Base-by-base conservation (phyloP, 2,888 invertebrate genomes). In the Oligia latruncula region DNA sequence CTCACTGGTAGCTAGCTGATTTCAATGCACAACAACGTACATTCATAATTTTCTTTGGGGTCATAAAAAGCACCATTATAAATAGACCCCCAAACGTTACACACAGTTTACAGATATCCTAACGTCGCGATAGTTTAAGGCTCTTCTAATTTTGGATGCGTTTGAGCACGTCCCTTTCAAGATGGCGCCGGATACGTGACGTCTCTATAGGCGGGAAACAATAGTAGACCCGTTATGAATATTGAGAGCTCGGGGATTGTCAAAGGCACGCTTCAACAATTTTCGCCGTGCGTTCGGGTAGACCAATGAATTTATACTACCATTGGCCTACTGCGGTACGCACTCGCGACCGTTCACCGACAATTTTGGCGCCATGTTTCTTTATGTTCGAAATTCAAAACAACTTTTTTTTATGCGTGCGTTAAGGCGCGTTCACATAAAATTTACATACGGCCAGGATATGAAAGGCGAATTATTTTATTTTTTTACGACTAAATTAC, bases 41-140 rank as follows among this genome's bases (percentile, higher is more conserved):
- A 94, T 95, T 95, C 94, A 95, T 95, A 95, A 95, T 95, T 95
- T 95, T 95, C 94, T 95, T 93, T 95, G 93, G 95, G 95, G 95
- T 95, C 95, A 95, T 90, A 93, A 93, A 93, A 93, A 94, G 88
- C 85, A 90, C 96, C 95, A 94, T 55, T 86, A 64, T 92, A 92
- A 52, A 43, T 60, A 88, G 95, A 94, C 85, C 95, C 82, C 85
- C 86, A 79, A 90, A 90, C 85, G 87, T 92, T 90, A 91, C 89
- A 82, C 82, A 68, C 52, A 52, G 73, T 82, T 83, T 74, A 84
- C 82, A 84, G 88, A 87, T 89, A 82, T 84, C 83, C 80, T 84
- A 78, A 80, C 52, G 80, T 85, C 72, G 88, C 83, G 83, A 90
- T 92, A 89, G 90, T 91, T 90, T 83, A 89, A 88, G 86, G 94